Base-by-base conservation (phyloP, 2,797 vertebrate species). In the Geotria australis region DNA sequence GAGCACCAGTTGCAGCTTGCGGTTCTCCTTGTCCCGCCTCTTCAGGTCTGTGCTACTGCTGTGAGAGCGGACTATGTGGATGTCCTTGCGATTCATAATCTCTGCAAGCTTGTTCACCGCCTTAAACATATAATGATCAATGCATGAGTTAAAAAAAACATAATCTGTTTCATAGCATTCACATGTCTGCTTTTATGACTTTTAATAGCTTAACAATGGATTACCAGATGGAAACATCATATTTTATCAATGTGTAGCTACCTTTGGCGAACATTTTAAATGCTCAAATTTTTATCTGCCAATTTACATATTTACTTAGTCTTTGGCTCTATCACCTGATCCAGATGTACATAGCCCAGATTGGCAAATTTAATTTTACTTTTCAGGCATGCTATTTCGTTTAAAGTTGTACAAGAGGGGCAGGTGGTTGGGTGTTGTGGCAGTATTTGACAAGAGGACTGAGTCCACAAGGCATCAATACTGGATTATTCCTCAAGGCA, bases 81-180 rank as follows among this genome's bases (percentile, higher is more conserved):
- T 73, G 66, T 80, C 82, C 68, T 91, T 96, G 60, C 85, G 76
- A 73, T 98, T 94, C 85, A 98, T 84, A 65, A 98, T 94, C 73
- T 98, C 91, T 6, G 86, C 89, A 70, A 98, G 66, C 63, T 98
- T 98, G 64, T 96, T 94, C 65, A 98, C 91, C 47, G 91, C 91
- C 91, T 91, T 72, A 59, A 59, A 38, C 11, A 59, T 15, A 59
- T 49, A 47, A 48, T 1, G 56, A 57, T 46, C 57, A 57, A 13
- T 15, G 13, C 13, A 58, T 12, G 48, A 10, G n/a, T 45, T 7
- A n/a, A n/a, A 24, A 24, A 53, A 55, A 7, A 8, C n/a, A 55
- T n/a, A 15, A 24, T 24, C 15, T 15, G 9, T 55, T 55, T 7
- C 8, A 24, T n/a, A 24, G 24, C n/a, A 51, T n/a, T 55, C n/a